Percentiles rank a stretch among this genome's conserved stretches.
Evolutionary conservation across 2,113 vertebrate species (phyloP).

Genomic region (Hyla sarda): DNA sequence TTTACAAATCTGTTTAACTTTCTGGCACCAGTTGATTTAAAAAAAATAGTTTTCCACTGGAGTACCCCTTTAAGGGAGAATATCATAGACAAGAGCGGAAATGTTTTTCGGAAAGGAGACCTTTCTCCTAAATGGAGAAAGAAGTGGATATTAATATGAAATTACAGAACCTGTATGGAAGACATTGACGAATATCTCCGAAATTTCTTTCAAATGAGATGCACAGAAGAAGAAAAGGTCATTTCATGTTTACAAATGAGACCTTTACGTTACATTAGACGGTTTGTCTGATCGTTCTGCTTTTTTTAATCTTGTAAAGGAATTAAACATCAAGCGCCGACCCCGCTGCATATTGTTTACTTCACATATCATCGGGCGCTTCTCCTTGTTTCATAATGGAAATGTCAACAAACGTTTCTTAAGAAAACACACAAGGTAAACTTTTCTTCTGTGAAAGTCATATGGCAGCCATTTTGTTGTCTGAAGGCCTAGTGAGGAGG

Average conservation of each 20-base stretch:
- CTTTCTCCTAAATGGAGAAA: background rate
- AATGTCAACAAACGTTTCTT: background rate
- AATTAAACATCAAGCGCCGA: background rate
- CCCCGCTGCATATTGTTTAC: background rate
- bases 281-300: background rate
- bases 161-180: background rate
- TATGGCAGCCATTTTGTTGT: background rate
- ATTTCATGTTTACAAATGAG: slow-evolving; percentile 41
- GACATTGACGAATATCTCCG: background rate
- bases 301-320: background rate
- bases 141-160: background rate
- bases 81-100: too few species aligned
- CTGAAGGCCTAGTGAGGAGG: background rate
- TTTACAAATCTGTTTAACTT: too few species aligned
- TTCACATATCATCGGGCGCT: background rate
- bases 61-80: too few species aligned
- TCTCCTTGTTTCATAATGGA: background rate
- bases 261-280: background rate
- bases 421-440: background rate
- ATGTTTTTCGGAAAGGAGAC: too few species aligned
- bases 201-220: slow-evolving; percentile 10
- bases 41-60: too few species aligned
- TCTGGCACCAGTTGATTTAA: too few species aligned
- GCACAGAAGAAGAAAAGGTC: slow-evolving; percentile 14
- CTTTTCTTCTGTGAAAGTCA: background rate